Evolutionary conservation across 2,797 vertebrate genomes (phyloP).

Genomic region (Tamandua tetradactyla): DNA sequence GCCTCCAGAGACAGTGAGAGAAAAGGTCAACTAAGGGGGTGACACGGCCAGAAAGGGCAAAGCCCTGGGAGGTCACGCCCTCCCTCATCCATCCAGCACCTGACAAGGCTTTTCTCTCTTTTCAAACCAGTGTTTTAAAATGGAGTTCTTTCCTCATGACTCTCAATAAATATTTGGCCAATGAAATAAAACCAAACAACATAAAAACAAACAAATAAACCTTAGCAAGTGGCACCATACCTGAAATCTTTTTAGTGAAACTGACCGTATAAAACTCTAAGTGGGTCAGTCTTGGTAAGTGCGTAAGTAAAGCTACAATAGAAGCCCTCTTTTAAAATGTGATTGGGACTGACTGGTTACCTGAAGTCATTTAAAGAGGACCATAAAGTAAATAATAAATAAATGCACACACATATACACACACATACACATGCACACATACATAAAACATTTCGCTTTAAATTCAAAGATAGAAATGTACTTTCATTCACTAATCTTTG

Average conservation of each 20-base stretch:
- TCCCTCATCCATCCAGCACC: constrained; percentile 53
- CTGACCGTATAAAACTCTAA: neutral
- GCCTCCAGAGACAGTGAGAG: neutral
- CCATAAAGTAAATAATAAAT: neutral
- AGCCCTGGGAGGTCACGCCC: constrained; percentile 46
- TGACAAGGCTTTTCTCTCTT: constrained; percentile 58
- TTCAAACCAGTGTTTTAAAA: constrained; percentile 56
- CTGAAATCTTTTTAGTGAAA: neutral
- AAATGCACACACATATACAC: neutral
- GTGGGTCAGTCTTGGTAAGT: neutral
- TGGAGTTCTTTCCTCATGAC: neutral
- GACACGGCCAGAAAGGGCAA: neutral
- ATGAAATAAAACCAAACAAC: constrained; percentile 28
- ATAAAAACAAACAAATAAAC: neutral
- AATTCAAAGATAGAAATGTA: neutral
- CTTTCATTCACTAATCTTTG: neutral
- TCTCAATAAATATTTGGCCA: constrained; percentile 45
- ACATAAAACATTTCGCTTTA: neutral
- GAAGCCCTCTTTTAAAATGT: neutral
- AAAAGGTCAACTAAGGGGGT: neutral
- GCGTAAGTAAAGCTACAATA: no score
- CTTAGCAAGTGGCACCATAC: neutral
- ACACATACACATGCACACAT: neutral
- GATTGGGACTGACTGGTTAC: neutral
- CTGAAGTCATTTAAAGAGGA: neutral